Conservation (phyloP, 2,888 invertebrate genomes). For the Rutpela maculata region DNA sequence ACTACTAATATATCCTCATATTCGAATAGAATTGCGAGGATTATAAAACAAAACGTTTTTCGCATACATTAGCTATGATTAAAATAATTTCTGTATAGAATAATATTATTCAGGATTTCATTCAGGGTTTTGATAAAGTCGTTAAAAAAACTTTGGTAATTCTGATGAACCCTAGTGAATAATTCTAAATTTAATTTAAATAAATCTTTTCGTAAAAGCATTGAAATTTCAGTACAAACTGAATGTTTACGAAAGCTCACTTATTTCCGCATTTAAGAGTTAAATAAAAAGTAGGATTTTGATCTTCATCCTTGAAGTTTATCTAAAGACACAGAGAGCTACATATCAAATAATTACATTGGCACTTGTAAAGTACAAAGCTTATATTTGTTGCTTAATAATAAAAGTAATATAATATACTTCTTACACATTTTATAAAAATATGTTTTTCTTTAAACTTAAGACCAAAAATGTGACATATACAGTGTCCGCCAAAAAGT, state of each 20-base stretch:
- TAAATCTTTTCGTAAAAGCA: neutral
- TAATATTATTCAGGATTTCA: slow-evolving; percentile 18
- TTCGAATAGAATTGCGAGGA: neutral
- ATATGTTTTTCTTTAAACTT: too few relatives aligned
- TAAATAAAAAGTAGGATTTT: too few relatives aligned
- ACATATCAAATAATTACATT: too few relatives aligned
- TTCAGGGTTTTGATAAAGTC: slow-evolving; percentile 9
- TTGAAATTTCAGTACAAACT: neutral
- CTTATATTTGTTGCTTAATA: too few relatives aligned
- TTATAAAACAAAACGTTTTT: slow-evolving; percentile 17
- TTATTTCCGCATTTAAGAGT: neutral
- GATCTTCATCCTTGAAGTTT: too few relatives aligned
- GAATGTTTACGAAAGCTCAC: neutral
- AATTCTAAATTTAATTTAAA: neutral
- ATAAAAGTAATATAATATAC: too few relatives aligned
- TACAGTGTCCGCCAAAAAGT: too few relatives aligned
- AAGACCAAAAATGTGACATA: too few relatives aligned
- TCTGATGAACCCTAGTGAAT: neutral
- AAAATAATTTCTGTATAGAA: slow-evolving; percentile 22
- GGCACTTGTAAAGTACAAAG: too few relatives aligned
- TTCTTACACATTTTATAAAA: too few relatives aligned
- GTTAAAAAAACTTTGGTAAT: slow-evolving; percentile 5
- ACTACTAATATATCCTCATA: slow-evolving; percentile 18
- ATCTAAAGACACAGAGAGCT: neutral
- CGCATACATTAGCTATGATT: slow-evolving; percentile 25